These are phyloP conservation scores for Schizotus pectinicornis DNA, from an alignment of 2,888 invertebrate genomes.

Conservation along the genomic window DNA sequence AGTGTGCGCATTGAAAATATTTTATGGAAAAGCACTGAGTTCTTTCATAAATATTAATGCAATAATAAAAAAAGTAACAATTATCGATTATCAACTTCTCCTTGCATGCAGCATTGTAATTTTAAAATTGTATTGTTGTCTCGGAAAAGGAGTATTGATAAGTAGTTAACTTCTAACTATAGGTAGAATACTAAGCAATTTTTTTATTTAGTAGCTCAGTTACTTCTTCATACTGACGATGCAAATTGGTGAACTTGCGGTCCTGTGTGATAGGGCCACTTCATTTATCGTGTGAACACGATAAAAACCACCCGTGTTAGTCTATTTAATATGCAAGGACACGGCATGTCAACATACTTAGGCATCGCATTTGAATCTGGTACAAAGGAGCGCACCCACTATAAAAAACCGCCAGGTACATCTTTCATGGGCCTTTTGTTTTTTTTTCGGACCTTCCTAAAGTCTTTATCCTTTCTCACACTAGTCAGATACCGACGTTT, in stretches of 20 bases:
- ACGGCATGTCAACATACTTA: conserved; percentile 57
- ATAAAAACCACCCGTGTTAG: conserved; percentile 51
- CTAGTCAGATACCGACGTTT: conserved; percentile 39
- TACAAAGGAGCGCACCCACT: conserved; percentile 52
- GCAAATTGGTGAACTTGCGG: no score
- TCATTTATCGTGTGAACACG: conserved; percentile 55
- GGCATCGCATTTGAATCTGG: conserved; percentile 45
- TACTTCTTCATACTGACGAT: neutral
- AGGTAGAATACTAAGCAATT: no score
- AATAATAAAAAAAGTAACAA: conserved; percentile 20
- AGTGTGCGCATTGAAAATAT: conserved; percentile 34
- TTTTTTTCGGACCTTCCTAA: conserved; percentile 51
- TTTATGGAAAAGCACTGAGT: conserved; percentile 6
- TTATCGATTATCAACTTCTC: no score
- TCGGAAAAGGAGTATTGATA: no score
- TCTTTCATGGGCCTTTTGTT: conserved; percentile 44
- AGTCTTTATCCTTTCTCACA: conserved; percentile 54
- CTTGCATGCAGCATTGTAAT: no score
- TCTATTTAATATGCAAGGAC: conserved; percentile 59
- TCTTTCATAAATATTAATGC: conserved; percentile 4
- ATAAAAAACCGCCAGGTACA: conserved; percentile 56
- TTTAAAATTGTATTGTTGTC: no score
- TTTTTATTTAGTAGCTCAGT: no score
- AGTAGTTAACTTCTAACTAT: no score
- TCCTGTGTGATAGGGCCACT: conserved; percentile 31